These are phyloP conservation scores for Cryptosula pallasiana DNA, from an alignment of 2,888 invertebrate species.

Conservation along the genomic window DNA sequence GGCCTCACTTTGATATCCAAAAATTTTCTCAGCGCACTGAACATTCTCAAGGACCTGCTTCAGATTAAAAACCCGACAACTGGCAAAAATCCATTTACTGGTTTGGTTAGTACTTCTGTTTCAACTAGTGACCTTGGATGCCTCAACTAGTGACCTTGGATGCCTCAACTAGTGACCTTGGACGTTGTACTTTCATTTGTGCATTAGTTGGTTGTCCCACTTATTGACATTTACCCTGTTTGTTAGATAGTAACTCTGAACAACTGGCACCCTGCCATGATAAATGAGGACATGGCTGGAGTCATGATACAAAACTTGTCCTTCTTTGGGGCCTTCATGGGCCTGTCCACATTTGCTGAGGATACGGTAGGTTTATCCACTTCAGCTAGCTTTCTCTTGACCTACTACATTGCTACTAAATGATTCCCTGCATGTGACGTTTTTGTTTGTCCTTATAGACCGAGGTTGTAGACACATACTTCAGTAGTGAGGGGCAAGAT, in stretches of 20 bases:
- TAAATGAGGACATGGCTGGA: conserved; percentile 69
- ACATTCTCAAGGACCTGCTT: conserved; percentile 72
- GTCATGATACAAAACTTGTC: conserved; percentile 79
- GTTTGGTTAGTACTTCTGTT: conserved; percentile 49
- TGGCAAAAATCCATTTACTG: conserved; percentile 66
- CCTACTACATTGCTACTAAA: too few species aligned
- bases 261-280: conserved; percentile 69
- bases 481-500: conserved; percentile 37
- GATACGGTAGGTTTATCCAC: conserved; percentile 67
- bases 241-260: conserved; percentile 52
- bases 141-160: too few species aligned
- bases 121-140: too few species aligned
- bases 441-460: conserved; percentile 34
- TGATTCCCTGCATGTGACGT: too few species aligned
- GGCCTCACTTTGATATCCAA: conserved; percentile 67
- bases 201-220: too few species aligned
- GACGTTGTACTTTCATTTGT: too few species aligned
- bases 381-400: too few species aligned
- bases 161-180: too few species aligned
- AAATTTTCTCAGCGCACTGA: conserved; percentile 62
- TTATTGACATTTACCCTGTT: background rate
- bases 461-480: conserved; percentile 72
- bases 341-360: conserved; percentile 85
- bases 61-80: conserved; percentile 64
- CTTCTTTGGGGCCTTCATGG: conserved; percentile 85